Evolutionary conservation across 1,140 invertebrate species (phyloP), one percentile per base, ranked within the genome.

Genomic region (Anagrus nilaparvatae): DNA sequence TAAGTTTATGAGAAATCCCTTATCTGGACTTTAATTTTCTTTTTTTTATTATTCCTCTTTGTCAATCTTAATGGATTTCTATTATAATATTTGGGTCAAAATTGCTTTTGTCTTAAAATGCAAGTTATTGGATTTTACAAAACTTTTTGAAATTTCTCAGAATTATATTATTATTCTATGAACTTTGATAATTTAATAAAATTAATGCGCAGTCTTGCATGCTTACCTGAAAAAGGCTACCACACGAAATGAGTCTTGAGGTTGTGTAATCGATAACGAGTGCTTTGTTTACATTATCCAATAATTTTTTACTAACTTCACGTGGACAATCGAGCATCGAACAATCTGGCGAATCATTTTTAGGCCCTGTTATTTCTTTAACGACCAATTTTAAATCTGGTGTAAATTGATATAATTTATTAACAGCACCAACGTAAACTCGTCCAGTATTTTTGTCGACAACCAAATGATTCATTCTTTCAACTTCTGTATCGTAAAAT

Each of bases 211-310:
- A n/a, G n/a, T n/a, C n/a, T n/a, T n/a, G 44, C 40, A 47, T 38
- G 44, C 47, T 41, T 37, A 57, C 55, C 49, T 55, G 84, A 50
- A 87, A 89, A 21, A 97, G 67, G 49, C 85, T 90, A 9, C 92
- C 92, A 67, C 95, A 98, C 5, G 82, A 80, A 48, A 98, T 94
- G n/a, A 98, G 71, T 28, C 84, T 72, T 14, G 86, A 84, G 38
- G 87, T 84, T 5, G 81, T 82, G 58, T 94, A 89, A 70, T 97
- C 90, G 48, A 97, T 92, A 25, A 97, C 82, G 46, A 99, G 70
- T 24, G 89, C 92, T 67, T 97, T 98, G 71, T 96, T 97, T 48
- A 87, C 81, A 67, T 94, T 97, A 68, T 96, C 83, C 9, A 85
- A 90, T 50, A 79, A 77, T 50, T 77, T 77, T 44, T 75, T 77